A percentile compares a stretch with the other conserved stretches of the same genome.
Conservation (phyloP, 2,113 vertebrate species). For the Pluvianellus socialis region DNA sequence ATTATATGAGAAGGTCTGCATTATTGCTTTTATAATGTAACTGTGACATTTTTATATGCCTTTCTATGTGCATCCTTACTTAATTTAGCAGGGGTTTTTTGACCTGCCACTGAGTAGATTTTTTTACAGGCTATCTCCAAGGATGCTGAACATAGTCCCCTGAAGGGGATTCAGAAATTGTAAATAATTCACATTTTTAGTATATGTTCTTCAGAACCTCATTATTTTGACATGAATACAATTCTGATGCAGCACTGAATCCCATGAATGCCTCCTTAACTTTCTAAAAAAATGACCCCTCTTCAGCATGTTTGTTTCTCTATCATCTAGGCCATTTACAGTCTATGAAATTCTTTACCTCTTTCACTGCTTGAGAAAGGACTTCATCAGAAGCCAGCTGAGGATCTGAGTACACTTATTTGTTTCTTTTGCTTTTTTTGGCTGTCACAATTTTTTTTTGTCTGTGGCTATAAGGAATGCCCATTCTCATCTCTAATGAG, state of each 20-base stretch:
- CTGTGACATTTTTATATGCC: not conserved
- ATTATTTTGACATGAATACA: not conserved
- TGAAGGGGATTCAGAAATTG: not conserved
- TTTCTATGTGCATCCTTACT: not conserved
- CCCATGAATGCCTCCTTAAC: not conserved
- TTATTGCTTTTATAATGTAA: not conserved
- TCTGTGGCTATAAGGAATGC: not conserved
- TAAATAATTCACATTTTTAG: not conserved
- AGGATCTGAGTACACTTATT: not conserved
- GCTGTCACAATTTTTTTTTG: not conserved
- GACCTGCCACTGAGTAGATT: not conserved
- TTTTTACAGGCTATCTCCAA: not conserved
- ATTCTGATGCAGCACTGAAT: not conserved
- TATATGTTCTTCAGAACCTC: not conserved
- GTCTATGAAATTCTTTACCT: not conserved
- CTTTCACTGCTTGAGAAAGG: not conserved
- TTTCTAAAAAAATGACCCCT: not conserved
- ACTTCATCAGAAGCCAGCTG: not conserved
- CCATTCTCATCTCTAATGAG: not conserved
- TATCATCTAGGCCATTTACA: not conserved
- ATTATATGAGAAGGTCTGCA: not conserved
- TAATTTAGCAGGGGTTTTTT: not conserved
- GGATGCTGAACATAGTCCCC: not conserved
- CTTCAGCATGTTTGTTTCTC: not conserved
- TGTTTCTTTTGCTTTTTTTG: not conserved